Evolutionary conservation across 2,797 vertebrate genomes (phyloP).

Genomic region (Tiaroga cobitis): DNA sequence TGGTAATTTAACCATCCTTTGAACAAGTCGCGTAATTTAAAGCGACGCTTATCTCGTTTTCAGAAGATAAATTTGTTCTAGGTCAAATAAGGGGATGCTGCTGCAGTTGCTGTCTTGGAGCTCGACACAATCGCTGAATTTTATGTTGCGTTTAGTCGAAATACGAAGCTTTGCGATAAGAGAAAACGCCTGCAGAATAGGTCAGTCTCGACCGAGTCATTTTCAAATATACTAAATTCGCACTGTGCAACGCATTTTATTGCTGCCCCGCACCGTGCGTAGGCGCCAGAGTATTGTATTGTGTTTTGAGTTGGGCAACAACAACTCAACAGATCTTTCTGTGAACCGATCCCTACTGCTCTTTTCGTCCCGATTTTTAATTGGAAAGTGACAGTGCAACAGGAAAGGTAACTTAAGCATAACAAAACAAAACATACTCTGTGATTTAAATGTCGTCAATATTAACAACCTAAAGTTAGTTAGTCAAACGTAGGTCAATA

Average conservation of each 20-base stretch:
- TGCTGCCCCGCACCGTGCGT: neutral
- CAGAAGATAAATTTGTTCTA: slow-evolving; percentile 36
- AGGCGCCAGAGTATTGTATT: slow-evolving; percentile 1
- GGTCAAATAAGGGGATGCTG: slow-evolving; percentile 75
- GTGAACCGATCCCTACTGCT: neutral
- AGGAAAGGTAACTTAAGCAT: neutral
- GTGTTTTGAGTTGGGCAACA: slow-evolving; percentile 9
- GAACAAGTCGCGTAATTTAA: slow-evolving; percentile 45
- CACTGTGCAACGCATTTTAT: neutral
- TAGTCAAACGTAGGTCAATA: neutral
- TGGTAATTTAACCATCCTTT: neutral
- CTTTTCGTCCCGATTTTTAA: neutral
- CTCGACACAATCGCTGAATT: slow-evolving; percentile 71
- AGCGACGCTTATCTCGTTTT: slow-evolving; percentile 47
- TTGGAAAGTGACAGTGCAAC: neutral
- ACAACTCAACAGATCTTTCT: neutral
- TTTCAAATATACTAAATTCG: slow-evolving; percentile 62
- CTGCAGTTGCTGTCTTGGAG: slow-evolving; percentile 74
- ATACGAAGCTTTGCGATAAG: slow-evolving; percentile 76
- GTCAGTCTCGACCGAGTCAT: slow-evolving; percentile 74
- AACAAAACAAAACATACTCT: neutral
- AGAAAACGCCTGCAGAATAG: slow-evolving; percentile 69
- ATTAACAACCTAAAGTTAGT: neutral
- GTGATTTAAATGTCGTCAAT: neutral
- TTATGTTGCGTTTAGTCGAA: slow-evolving; percentile 76